Percentiles rank a stretch among this genome's conserved stretches.
phyloP scores from a whole-genome alignment of 2,888 invertebrate genomes.

The Drosophila monieri region DNA sequence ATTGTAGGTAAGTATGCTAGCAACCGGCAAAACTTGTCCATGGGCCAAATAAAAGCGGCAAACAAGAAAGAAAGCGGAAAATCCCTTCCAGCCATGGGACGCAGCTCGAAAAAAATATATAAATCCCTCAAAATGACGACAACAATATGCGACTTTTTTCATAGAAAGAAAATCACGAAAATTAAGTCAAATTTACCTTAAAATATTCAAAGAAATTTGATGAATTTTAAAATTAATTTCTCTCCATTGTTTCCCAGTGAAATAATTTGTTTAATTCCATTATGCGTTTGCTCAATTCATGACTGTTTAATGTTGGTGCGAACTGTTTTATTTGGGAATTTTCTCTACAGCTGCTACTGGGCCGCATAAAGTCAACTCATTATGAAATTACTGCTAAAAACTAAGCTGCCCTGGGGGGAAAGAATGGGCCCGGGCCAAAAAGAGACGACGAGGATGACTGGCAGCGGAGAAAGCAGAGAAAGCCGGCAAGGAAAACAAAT shows the following conservation, averaged over 20 bases:
- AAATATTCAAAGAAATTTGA: conserved; percentile 2
- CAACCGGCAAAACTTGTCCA: conserved; percentile 43
- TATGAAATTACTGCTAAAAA: conserved; percentile 67
- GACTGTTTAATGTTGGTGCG: conserved; percentile 56
- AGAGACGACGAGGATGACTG: conserved; percentile 46
- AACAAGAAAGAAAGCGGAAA: conserved; percentile 32
- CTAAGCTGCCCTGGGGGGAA: conserved; percentile 27
- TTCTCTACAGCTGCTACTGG: conserved; percentile 46
- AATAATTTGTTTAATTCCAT: conserved; percentile 3
- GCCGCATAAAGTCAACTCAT: conserved; percentile 77
- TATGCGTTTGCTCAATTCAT: conserved; percentile 51
- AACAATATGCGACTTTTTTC: conserved; percentile 38
- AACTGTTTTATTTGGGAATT: conserved; percentile 53
- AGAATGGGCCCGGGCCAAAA: conserved; percentile 27
- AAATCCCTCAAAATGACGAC: conserved; percentile 52
- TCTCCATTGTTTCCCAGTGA: not conserved
- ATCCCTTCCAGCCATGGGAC: conserved; percentile 35
- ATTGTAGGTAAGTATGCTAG: conserved; percentile 52
- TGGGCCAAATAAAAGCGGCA: conserved; percentile 37
- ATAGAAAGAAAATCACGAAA: not conserved
- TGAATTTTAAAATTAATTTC: not conserved
- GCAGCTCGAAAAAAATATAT: conserved; percentile 33
- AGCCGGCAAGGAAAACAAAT: conserved; percentile 74
- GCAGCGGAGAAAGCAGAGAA: conserved; percentile 40
- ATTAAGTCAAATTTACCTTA: conserved; percentile 25